phyloP scores from a whole-genome alignment of 2,888 invertebrate species.

The Embidobia sp. region DNA sequence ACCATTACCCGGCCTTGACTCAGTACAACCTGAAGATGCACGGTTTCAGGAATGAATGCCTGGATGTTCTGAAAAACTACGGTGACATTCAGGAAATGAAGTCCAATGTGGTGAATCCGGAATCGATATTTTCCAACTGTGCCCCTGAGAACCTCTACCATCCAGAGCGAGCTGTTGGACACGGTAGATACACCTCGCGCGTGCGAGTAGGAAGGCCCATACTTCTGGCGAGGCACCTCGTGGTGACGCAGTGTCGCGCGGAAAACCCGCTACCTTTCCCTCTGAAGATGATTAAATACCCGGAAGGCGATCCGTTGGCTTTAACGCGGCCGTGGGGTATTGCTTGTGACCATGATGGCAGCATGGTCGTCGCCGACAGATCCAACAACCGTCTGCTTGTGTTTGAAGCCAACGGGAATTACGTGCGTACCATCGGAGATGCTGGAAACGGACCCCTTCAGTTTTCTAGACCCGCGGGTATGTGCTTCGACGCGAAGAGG shows the following conservation, averaged over 20 bases:
- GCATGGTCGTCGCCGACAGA: slow-evolving; percentile 87
- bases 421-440: slow-evolving; percentile 89
- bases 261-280: slow-evolving; percentile 40
- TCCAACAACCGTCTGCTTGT: slow-evolving; percentile 94
- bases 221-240: slow-evolving; percentile 31
- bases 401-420: slow-evolving; percentile 87
- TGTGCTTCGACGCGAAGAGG: slow-evolving; percentile 89
- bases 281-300: slow-evolving; percentile 50
- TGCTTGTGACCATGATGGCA: slow-evolving; percentile 91
- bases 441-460: slow-evolving; percentile 92
- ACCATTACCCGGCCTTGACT: slow-evolving; percentile 77
- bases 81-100: slow-evolving; percentile 81
- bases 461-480: slow-evolving; percentile 96
- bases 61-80: slow-evolving; percentile 82
- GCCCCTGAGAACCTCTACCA: slow-evolving; percentile 12
- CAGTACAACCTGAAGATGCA: slow-evolving; percentile 84
- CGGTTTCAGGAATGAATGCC: slow-evolving; percentile 82
- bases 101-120: slow-evolving; percentile 66
- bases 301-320: slow-evolving; percentile 45
- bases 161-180: slow-evolving; percentile 65
- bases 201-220: slow-evolving; percentile 51
- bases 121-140: slow-evolving; percentile 28
- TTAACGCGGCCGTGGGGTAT: slow-evolving; percentile 86
- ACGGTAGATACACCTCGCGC: slow-evolving; percentile 40
- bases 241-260: slow-evolving; percentile 43